These are phyloP conservation scores for Syngnathus floridae DNA, from an alignment of 2,113 vertebrate species.

Conservation along the genomic window DNA sequence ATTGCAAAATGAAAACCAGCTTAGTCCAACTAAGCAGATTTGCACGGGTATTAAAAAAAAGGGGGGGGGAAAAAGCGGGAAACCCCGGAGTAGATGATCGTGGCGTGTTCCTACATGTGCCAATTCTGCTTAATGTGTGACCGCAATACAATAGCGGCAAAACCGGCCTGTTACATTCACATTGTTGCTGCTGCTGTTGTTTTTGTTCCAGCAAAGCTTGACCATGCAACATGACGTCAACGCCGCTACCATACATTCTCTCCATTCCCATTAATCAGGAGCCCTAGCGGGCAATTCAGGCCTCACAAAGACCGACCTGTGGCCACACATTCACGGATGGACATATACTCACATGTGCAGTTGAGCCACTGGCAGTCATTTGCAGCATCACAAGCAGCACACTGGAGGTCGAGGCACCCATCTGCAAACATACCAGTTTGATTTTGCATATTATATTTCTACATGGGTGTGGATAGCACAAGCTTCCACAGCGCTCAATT, in stretches of 20 bases:
- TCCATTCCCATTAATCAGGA: slow-evolving; percentile 24
- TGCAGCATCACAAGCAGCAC: slow-evolving; percentile 11
- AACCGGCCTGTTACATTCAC: not conserved
- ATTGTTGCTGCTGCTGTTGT: not conserved
- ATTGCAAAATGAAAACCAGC: not conserved
- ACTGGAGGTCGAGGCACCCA: not conserved
- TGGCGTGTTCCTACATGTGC: no score
- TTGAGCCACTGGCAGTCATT: slow-evolving; percentile 46
- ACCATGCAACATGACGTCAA: slow-evolving; percentile 4
- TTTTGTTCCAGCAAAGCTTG: not conserved
- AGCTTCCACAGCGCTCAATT: no score
- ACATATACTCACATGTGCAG: slow-evolving; percentile 63
- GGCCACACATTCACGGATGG: slow-evolving; percentile 12
- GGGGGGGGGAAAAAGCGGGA: no score
- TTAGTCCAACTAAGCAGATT: not conserved
- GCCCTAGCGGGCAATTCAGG: slow-evolving; percentile 23
- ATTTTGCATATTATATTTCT: not conserved
- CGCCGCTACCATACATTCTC: slow-evolving; percentile 31
- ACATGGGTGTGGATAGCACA: no score
- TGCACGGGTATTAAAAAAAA: not conserved
- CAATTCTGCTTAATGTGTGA: not conserved
- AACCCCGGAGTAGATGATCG: not conserved
- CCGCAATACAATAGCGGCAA: not conserved
- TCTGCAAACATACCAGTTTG: slow-evolving; percentile 34
- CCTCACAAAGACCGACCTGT: slow-evolving; percentile 44